Conservation (phyloP, 2,888 invertebrate genomes). For the Lithophane leautieri region DNA sequence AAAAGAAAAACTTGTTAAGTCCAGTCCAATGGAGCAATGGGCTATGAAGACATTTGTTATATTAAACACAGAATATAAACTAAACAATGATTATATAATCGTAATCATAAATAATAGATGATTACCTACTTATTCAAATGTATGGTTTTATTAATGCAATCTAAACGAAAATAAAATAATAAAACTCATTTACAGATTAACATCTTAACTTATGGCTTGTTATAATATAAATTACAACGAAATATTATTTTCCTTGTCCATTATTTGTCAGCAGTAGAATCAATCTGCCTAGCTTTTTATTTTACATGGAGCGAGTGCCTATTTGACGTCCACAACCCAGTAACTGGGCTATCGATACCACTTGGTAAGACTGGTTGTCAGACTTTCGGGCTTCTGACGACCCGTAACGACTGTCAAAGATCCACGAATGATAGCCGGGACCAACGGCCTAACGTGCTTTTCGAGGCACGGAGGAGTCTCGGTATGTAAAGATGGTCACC, state of each 20-base stretch:
- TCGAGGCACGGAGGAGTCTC: too few relatives aligned
- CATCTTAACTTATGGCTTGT: neutral
- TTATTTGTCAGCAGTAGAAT: neutral
- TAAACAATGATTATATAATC: neutral
- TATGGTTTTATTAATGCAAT: neutral
- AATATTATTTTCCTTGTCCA: neutral
- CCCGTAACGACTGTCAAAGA: too few relatives aligned
- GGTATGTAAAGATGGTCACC: too few relatives aligned
- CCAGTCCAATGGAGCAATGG: neutral
- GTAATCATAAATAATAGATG: neutral
- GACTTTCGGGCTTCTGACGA: too few relatives aligned
- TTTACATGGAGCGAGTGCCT: too few relatives aligned
- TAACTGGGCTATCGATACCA: too few relatives aligned
- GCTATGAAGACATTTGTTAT: neutral
- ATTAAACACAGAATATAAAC: neutral
- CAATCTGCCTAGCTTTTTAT: too few relatives aligned
- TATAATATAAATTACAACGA: neutral
- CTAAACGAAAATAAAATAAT: conserved; percentile 1
- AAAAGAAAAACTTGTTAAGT: neutral
- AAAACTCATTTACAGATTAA: neutral
- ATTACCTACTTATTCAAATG: too few relatives aligned
- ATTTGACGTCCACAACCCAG: too few relatives aligned
- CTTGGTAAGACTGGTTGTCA: too few relatives aligned
- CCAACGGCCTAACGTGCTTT: too few relatives aligned
- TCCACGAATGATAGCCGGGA: too few relatives aligned